These are phyloP conservation scores for Formica aserva DNA, from an alignment of 2,888 invertebrate genomes.

Conservation along the genomic window DNA sequence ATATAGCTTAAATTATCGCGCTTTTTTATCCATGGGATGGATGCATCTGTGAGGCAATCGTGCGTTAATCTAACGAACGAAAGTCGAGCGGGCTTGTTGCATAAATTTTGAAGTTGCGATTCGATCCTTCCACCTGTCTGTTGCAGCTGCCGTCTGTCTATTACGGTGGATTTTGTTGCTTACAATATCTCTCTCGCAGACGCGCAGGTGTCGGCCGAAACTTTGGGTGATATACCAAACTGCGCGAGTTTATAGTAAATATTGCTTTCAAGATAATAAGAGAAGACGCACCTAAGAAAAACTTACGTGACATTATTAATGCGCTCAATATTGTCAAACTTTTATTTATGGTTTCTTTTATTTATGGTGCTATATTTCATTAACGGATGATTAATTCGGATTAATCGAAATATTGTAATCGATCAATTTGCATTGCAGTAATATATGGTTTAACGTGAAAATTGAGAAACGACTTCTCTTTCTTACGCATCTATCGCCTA, in stretches of 20 bases:
- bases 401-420: neutral
- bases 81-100: constrained; percentile 25
- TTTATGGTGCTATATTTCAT: neutral
- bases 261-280: neutral
- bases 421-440: neutral
- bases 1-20: neutral
- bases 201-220: constrained; percentile 39
- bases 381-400: neutral
- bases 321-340: neutral
- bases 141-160: constrained; percentile 34
- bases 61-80: constrained; percentile 10
- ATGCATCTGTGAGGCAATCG: constrained; percentile 12
- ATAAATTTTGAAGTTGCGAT: constrained; percentile 33
- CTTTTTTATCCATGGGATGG: neutral
- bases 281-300: neutral
- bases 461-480: constrained; percentile 40
- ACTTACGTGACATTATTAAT: neutral
- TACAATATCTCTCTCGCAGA: neutral
- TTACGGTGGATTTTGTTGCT: neutral
- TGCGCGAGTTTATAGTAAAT: neutral
- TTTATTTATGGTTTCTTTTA: neutral
- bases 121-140: constrained; percentile 34
- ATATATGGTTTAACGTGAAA: neutral
- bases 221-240: neutral
- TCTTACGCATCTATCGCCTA: neutral